Base-by-base conservation (phyloP, 2,797 vertebrate species). In the Muscicapa striata region DNA sequence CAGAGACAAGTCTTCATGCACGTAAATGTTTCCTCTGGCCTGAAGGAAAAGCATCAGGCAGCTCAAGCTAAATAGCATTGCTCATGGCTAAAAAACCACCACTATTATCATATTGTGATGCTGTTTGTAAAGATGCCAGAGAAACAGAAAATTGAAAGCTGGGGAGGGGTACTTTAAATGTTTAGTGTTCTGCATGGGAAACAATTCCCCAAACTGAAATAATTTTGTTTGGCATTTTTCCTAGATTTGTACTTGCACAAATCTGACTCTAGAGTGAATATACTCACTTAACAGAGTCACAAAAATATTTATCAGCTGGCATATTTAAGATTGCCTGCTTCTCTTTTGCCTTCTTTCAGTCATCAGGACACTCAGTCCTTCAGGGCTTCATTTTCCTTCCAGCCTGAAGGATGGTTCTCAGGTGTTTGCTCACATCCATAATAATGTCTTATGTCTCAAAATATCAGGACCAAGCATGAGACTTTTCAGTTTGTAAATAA, bases 191-290 rank as follows among this genome's bases (percentile, higher is more conserved):
- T 83, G 15, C 49, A 14, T 7, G 5, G 72, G 43, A 83, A 94
- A 74, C 23, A 6, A 30, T 78, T 87, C 43, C 21, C 15, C 27
- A 89, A 85, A 81, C 48, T 30, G 40, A 82, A 92, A 85, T 70
- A 34, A 79, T 89, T 79, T 87, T 82, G 15, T 81, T 73, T 87
- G 82, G 46, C 62, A 32, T 74, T 75, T 93, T 95, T 72, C 84
- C 78, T 92, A 48, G 57, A 34, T 89, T 82, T 84, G 4, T 51
- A 41, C 26, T 91, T 74, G 30, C 24, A 82, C 40, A 72, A 72
- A 52, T 70, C 30, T 85, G 43, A 34, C 55, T 92, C 48, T 21
- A 72, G 43, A 87, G 64, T 30, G 8, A 92, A 62, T 89, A 54
- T 8, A 40, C 64, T 78, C 0, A 0, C 20, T 93, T 87, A 84